Conservation (phyloP, 2,113 vertebrate species). For the Dinomys branickii region DNA sequence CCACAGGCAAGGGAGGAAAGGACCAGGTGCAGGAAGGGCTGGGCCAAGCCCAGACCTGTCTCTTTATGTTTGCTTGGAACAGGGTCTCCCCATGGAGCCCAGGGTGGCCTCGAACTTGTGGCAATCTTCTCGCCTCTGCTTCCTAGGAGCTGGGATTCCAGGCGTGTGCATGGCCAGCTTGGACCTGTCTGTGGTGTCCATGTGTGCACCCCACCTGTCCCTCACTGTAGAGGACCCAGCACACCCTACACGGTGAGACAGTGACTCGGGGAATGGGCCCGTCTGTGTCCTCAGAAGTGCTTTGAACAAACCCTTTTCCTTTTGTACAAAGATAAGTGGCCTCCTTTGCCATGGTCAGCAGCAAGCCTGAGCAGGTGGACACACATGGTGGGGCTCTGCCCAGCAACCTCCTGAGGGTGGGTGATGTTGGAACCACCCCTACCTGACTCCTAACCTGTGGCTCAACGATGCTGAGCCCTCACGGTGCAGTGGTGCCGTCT, state of each 20-base stretch:
- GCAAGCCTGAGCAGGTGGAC: background rate
- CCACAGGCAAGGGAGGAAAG: background rate
- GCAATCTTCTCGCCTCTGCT: background rate
- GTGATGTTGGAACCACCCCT: background rate
- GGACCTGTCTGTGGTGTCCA: background rate
- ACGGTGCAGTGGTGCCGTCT: background rate
- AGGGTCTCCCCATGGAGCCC: background rate
- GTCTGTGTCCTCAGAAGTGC: background rate
- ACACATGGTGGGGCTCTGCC: background rate
- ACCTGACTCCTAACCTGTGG: background rate
- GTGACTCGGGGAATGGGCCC: background rate
- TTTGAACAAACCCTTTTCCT: background rate
- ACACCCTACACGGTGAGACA: background rate
- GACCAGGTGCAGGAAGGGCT: background rate
- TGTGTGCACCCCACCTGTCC: background rate
- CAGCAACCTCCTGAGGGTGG: background rate
- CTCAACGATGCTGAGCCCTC: no score
- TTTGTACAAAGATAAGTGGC: background rate
- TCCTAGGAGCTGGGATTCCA: background rate
- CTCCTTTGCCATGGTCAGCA: background rate
- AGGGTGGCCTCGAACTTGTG: background rate
- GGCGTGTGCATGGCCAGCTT: background rate
- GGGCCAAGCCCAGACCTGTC: background rate
- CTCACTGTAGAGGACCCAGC: background rate
- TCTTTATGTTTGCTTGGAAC: background rate